phyloP scores from a whole-genome alignment of 2,888 invertebrate species.

The Noctua janthe region DNA sequence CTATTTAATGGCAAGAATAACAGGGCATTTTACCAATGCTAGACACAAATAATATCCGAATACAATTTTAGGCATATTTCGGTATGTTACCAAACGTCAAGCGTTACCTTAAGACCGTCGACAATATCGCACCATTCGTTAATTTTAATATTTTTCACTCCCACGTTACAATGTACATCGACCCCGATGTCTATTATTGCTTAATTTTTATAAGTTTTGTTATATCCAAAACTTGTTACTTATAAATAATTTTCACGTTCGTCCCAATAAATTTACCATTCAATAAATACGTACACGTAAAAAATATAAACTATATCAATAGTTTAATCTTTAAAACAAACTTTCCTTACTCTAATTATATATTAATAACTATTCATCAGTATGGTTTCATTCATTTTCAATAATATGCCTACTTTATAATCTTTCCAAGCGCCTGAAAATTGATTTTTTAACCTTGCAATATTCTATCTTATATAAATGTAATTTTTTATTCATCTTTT shows the following conservation, averaged over 20 bases:
- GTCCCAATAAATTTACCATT: conserved; percentile 90
- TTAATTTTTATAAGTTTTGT: conserved; percentile 89
- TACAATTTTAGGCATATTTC: conserved; percentile 86
- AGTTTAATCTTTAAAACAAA: conserved; percentile 91
- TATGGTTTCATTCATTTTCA: conserved; percentile 89
- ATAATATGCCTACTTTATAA: conserved; percentile 90
- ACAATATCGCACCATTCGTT: conserved; percentile 89
- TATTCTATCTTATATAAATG: conserved; percentile 85
- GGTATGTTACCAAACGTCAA: conserved; percentile 82
- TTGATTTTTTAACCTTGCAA: conserved; percentile 80
- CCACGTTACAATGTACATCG: conserved; percentile 90
- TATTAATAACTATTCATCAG: conserved; percentile 90
- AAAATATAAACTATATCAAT: conserved; percentile 91
- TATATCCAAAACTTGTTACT: conserved; percentile 87
- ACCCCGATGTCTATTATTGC: conserved; percentile 89
- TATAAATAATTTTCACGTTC: conserved; percentile 90
- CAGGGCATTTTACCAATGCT: conserved; percentile 82
- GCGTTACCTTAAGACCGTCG: conserved; percentile 86
- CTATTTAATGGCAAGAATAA: conserved; percentile 82
- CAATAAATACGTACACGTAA: conserved; percentile 91
- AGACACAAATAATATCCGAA: conserved; percentile 84
- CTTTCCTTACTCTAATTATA: conserved; percentile 88
- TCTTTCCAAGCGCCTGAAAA: conserved; percentile 89
- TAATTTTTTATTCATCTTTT: conserved; percentile 79
- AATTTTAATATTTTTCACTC: conserved; percentile 80